These are phyloP conservation scores for Leptonema lineaticorne DNA, from an alignment of 1,140 invertebrate genomes.

Conservation along the genomic window DNA sequence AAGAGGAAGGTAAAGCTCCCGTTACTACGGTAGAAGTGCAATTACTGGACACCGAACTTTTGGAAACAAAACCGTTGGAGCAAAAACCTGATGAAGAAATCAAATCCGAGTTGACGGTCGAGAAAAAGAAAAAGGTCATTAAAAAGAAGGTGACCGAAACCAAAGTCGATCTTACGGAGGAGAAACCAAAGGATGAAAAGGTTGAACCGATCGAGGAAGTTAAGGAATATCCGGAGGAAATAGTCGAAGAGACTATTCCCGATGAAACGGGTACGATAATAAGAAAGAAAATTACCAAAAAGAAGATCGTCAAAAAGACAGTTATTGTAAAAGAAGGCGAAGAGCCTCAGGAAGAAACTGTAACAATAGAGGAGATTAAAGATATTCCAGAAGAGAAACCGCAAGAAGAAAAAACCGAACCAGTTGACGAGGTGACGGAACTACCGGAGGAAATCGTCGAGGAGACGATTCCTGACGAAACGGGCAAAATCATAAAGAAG, in stretches of 20 bases:
- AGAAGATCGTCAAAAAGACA: conserved; percentile 42
- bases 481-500: conserved; percentile 1
- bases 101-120: conserved; percentile 38
- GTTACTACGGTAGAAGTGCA: conserved; percentile 44
- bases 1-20: conserved; percentile 49
- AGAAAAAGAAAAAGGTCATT: conserved; percentile 25
- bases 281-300: conserved; percentile 34
- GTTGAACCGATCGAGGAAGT: conserved; percentile 38
- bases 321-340: conserved; percentile 35
- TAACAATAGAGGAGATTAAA: conserved; percentile 33
- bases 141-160: conserved; percentile 20
- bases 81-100: conserved; percentile 30
- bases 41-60: conserved; percentile 37
- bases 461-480: conserved; percentile 8
- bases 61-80: conserved; percentile 35
- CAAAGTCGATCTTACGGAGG: conserved; percentile 29
- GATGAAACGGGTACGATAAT: conserved; percentile 39
- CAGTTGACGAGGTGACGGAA: conserved; percentile 24
- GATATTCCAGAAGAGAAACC: conserved; percentile 32
- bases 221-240: conserved; percentile 50
- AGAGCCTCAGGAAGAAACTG: conserved; percentile 44
- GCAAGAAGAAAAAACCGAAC: conserved; percentile 43
- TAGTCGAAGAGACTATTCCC: conserved; percentile 24
- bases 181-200: conserved; percentile 42
- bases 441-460: conserved; percentile 19